Base-by-base conservation (phyloP, 92 coral and sea anemone genomes). In the Parazoanthus atlanticus region DNA sequence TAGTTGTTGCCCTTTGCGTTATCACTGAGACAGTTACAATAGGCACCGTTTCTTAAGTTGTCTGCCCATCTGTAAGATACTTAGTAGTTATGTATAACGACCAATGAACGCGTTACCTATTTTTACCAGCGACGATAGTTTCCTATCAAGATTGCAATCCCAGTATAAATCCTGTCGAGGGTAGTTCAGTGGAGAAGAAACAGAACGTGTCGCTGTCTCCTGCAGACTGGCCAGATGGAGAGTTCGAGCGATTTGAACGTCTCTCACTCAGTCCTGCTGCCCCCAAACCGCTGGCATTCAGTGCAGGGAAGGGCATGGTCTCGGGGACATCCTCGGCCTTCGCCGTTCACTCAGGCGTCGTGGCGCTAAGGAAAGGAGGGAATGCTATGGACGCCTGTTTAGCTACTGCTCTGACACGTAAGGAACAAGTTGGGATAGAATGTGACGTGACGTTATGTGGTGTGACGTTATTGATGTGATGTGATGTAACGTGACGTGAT, bases 331-430 rank as follows among this genome's bases (percentile, higher is more conserved):
- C 90, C 11, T 92, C 84, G 29, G 92, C 95, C 15, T 89, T 95
- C 31, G 98, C 99, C 6, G 95, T 95, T 56, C 98, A 96, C 87
- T 98, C 96, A 56, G 99, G 99, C 1, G 69, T 81, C 12, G 94
- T 95, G 66, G 96, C 98, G 52, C 88, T 96, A 30, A 83, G 91
- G 85, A 93, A 96, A 85, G 99, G 98, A 81, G 98, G 99, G 78
- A 96, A 93, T 54, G 99, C 99, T 1, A 95, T 96, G 99, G 99
- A 96, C 78, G 99, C 98, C 0, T 96, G 99, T 43, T 23, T 96
- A 13, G 86, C 99, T 28, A 95, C 99, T n/a, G 95, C 98, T 78
- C 88, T 96, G 72, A 92, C 99, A 81, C 95, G 99, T 96, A 91
- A 89, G 85, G 26, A 56, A 9, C 17, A 12, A 8, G 16, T n/a